A percentile compares a stretch with the other conserved stretches of the same genome.
Conservation (phyloP, 2,888 invertebrate species). For the Microctonus brassicae region DNA sequence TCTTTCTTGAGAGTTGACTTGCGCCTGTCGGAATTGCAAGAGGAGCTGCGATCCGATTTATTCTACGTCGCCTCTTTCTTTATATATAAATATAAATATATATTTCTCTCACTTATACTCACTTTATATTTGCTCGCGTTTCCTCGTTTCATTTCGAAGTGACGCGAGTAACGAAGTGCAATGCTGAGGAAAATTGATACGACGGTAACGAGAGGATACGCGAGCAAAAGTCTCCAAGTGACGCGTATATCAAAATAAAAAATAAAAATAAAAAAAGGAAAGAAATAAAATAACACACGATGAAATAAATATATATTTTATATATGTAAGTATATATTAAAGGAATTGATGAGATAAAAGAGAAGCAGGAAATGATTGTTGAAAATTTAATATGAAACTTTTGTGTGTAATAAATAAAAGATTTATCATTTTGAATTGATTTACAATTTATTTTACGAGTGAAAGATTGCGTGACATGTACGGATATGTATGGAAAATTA, state of each 20-base stretch:
- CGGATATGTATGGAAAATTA: background rate
- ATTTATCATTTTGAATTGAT: background rate
- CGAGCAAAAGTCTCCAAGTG: background rate
- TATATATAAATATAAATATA: too few relatives aligned
- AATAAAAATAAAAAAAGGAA: too few relatives aligned
- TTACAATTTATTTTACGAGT: background rate
- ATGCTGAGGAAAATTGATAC: slow-evolving; percentile 33
- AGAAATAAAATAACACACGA: background rate
- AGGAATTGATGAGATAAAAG: background rate
- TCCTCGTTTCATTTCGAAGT: slow-evolving; percentile 29
- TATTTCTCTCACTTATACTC: background rate
- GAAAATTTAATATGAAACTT: background rate
- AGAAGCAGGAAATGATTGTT: background rate
- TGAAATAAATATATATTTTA: too few relatives aligned
- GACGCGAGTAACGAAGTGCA: slow-evolving; percentile 27
- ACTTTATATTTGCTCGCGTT: slow-evolving; percentile 5
- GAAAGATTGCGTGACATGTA: background rate
- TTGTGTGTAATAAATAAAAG: background rate
- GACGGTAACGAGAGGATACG: slow-evolving; percentile 22
- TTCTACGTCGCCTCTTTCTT: slow-evolving; percentile 13
- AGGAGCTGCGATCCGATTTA: slow-evolving; percentile 31
- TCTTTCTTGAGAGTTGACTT: background rate
- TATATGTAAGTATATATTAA: background rate
- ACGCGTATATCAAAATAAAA: background rate
- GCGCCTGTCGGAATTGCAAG: slow-evolving; percentile 21